phyloP scores from a whole-genome alignment of 2,888 invertebrate genomes.

The Apotomis capreana region DNA sequence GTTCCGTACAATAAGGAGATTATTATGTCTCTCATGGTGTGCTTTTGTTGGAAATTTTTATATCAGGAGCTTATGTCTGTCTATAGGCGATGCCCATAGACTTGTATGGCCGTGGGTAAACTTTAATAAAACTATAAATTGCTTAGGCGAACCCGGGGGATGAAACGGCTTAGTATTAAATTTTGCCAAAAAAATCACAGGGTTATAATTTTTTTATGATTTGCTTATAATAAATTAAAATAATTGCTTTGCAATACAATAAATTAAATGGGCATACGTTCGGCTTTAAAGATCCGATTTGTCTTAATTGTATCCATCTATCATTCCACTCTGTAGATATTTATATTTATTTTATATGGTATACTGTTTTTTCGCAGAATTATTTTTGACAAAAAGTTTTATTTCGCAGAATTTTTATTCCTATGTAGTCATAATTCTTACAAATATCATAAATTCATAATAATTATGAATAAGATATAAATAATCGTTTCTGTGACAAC shows the following conservation, averaged over 20 bases:
- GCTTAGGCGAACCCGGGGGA: conserved; percentile 21
- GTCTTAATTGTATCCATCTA: too few species aligned
- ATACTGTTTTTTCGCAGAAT: too few species aligned
- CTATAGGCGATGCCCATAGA: conserved; percentile 13
- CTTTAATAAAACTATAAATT: conserved; percentile 67
- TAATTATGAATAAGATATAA: too few species aligned
- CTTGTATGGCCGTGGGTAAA: conserved; percentile 51
- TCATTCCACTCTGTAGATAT: too few species aligned
- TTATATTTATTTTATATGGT: too few species aligned
- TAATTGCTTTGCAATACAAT: not conserved
- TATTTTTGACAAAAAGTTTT: too few species aligned
- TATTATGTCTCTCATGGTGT: conserved; percentile 71
- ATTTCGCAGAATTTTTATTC: too few species aligned
- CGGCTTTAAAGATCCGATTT: too few species aligned
- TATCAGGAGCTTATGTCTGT: conserved; percentile 53
- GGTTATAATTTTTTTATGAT: conserved; percentile 21
- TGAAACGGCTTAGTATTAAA: conserved; percentile 27
- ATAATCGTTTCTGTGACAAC: too few species aligned
- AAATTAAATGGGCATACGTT: too few species aligned
- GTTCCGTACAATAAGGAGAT: conserved; percentile 67
- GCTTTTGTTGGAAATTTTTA: conserved; percentile 62
- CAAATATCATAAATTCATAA: too few species aligned
- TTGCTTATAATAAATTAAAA: conserved; percentile 22
- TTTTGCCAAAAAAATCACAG: conserved; percentile 16
- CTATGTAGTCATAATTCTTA: too few species aligned